Evolutionary conservation across 2,113 vertebrate species (phyloP), one percentile per base, ranked within the genome.

Genomic region (Podilymbus podiceps): DNA sequence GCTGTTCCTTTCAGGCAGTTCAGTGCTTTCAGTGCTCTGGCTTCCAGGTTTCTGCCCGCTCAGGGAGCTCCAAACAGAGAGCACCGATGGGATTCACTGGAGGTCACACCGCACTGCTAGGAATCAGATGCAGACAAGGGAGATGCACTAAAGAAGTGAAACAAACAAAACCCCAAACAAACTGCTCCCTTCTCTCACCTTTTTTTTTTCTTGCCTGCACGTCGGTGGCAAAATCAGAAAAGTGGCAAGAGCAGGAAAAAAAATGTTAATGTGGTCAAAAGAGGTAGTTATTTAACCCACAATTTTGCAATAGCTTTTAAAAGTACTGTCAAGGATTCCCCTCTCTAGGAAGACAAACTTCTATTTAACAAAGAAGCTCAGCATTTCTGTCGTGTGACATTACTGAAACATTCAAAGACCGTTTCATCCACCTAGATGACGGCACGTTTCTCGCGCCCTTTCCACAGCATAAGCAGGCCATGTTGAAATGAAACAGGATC

Each of bases 1-100:
- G 31, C 19, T 42, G 8, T 35, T 86, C 33, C 20, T 85, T 82
- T 72, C 2, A 9, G 33, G 49, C 24, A 68, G 33, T 52, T 79
- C 67, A 68, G 62, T 5, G 24, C 23, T 76, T 78, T 79, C 66
- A 82, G 67, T 20, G n/a, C 19, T 60, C 33, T 66, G 55, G 18
- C 49, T n/a, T 49, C 30, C 18, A 49, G 24, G 12, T 28, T 91
- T 49, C 58, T 89, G 31, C 50, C 44, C n/a, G 18, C 53, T 50
- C 6, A 0, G 8, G 15, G 19, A 35, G 16, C n/a, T 83, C 66
- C 0, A 0, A 72, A 68, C 15, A 17, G 33, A 85, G 44, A 79
- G 47, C 19, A 85, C 22, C 8, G 10, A 50, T 30, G 16, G 44
- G 47, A 69, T 31, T 24, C 53, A 38, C 46, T 8, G 30, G 5